Percentiles rank a stretch among this genome's conserved stretches.
These are phyloP conservation scores for Pseudococcus longispinus DNA, from an alignment of 2,888 invertebrate genomes.

Conservation along the genomic window DNA sequence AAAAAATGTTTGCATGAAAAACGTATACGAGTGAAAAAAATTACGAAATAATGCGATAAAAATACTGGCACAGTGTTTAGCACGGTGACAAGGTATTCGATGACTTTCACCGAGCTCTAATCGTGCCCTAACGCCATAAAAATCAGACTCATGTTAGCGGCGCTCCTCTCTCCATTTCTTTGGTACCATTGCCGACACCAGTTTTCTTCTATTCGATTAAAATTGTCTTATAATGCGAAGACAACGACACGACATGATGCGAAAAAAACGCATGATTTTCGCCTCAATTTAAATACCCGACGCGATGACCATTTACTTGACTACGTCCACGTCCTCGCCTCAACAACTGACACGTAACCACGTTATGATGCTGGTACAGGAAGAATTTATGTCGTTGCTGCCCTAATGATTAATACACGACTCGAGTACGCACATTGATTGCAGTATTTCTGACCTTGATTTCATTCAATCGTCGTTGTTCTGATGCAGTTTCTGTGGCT, in stretches of 20 bases:
- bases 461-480: not conserved
- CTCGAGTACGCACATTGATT: not conserved
- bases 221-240: not conserved
- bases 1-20: not conserved
- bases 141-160: not conserved
- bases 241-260: not conserved
- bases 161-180: not conserved
- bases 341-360: not conserved
- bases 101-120: not conserved
- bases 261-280: not conserved
- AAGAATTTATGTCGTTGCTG: not conserved
- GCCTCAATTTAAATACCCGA: not conserved
- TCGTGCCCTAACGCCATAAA: not conserved
- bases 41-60: not conserved
- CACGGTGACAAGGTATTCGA: not conserved
- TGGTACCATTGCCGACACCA: not conserved
- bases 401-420: not conserved
- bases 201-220: not conserved
- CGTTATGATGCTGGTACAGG: not conserved
- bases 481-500: too few relatives aligned
- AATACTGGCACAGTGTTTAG: not conserved
- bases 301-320: not conserved
- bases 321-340: not conserved
- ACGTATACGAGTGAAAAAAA: not conserved
- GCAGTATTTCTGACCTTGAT: not conserved